Percentiles rank a stretch among this genome's conserved stretches.
These are phyloP conservation scores for Drosophila nr. fundita DNA, from an alignment of 2,888 invertebrate species.

Conservation along the genomic window DNA sequence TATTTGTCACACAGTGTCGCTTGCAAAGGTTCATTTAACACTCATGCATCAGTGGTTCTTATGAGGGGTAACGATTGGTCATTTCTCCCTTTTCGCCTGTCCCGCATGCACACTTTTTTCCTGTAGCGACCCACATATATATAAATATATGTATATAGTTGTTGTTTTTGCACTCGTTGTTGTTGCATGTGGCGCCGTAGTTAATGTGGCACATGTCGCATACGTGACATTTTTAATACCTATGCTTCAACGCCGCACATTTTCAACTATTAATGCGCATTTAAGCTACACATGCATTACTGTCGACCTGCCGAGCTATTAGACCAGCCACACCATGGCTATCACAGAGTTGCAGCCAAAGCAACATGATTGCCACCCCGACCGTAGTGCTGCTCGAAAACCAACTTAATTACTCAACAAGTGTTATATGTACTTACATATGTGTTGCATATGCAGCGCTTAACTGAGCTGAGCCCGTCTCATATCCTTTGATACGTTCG, in stretches of 20 bases:
- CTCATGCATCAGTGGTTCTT: constrained; percentile 40
- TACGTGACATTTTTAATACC: constrained; percentile 80
- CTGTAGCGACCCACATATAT: constrained; percentile 8
- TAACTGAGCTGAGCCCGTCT: constrained; percentile 17
- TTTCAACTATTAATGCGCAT: constrained; percentile 78
- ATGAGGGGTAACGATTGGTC: constrained; percentile 63
- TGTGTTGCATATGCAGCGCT: constrained; percentile 30
- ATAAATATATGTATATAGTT: constrained; percentile 17
- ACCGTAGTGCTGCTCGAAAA: constrained; percentile 35
- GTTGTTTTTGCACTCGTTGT: constrained; percentile 18
- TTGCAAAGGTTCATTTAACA: constrained; percentile 55
- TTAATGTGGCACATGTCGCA: constrained; percentile 78
- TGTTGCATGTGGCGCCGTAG: constrained; percentile 70
- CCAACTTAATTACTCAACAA: constrained; percentile 67
- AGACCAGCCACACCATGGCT: constrained; percentile 13
- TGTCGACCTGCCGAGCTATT: constrained; percentile 45
- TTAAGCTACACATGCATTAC: constrained; percentile 77
- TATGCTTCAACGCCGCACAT: constrained; percentile 78
- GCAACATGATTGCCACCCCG: constrained; percentile 25
- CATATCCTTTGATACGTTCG: constrained; percentile 31
- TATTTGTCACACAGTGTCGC: constrained; percentile 37
- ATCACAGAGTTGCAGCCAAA: constrained; percentile 14
- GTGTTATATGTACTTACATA: constrained; percentile 6
- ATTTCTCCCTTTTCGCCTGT: constrained; percentile 37
- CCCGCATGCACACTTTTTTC: constrained; percentile 50